Percentiles rank a stretch among this genome's conserved stretches.
These are phyloP conservation scores for Drosophila merina DNA, from an alignment of 2,888 invertebrate species.

Conservation along the genomic window DNA sequence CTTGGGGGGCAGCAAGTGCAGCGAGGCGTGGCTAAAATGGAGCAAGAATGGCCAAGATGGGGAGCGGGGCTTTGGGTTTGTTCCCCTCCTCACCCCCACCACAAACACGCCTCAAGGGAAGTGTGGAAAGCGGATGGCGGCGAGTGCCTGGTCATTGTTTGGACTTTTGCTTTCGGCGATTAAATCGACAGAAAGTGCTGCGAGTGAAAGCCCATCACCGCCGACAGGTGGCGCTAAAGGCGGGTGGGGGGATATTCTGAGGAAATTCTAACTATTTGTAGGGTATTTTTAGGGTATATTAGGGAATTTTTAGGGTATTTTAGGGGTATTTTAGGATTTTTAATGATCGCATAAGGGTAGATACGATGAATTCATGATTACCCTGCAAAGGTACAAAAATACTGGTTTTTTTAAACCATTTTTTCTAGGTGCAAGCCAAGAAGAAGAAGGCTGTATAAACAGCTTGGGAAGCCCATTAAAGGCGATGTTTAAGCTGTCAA, in stretches of 20 bases:
- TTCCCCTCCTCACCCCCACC: no score
- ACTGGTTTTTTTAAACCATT: neutral
- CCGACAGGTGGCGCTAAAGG: neutral
- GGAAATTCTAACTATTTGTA: neutral
- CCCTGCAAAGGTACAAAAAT: no score
- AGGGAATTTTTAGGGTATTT: neutral
- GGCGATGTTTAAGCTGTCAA: conserved; percentile 1
- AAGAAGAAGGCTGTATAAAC: neutral
- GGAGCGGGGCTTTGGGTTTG: neutral
- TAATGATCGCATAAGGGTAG: no score
- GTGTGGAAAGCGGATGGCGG: neutral
- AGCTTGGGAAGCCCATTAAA: conserved; percentile 1
- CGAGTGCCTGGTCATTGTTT: conserved; percentile 11
- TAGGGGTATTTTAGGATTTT: no score
- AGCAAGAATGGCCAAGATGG: neutral
- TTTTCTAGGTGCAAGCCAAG: neutral
- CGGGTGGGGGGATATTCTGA: neutral
- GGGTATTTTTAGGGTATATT: neutral
- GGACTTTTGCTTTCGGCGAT: conserved; percentile 11
- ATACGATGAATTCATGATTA: no score
- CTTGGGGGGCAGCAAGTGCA: neutral
- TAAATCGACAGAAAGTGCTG: neutral
- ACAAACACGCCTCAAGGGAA: no score
- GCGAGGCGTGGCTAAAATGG: neutral
- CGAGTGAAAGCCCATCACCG: neutral